Conservation (phyloP, 2,888 invertebrate genomes). For the Heliconius hortense region DNA sequence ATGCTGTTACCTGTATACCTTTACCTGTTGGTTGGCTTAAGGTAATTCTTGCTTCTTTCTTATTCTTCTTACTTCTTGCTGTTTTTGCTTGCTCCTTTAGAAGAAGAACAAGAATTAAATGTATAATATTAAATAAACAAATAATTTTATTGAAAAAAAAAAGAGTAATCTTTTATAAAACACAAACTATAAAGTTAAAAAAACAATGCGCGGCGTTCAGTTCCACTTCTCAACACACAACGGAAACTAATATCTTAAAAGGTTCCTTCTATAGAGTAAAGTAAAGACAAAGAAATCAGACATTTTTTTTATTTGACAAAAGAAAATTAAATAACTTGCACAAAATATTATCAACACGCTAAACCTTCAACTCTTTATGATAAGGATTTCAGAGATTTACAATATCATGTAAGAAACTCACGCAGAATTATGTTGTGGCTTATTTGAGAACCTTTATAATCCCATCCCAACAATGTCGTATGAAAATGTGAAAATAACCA, state of each 20-base stretch:
- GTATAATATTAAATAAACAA: too few relatives aligned
- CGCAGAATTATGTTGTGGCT: conserved; percentile 10
- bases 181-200: too few relatives aligned
- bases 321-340: background rate
- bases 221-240: too few relatives aligned
- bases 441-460: conserved; percentile 22
- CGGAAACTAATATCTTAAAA: too few relatives aligned
- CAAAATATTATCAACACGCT: background rate
- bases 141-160: too few relatives aligned
- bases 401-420: conserved; percentile 9
- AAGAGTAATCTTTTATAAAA: too few relatives aligned
- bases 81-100: background rate
- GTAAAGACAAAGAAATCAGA: background rate
- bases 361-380: conserved; percentile 14
- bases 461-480: conserved; percentile 1
- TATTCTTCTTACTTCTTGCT: background rate
- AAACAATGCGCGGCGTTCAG: too few relatives aligned
- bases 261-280: too few relatives aligned
- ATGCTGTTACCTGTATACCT: conserved; percentile 64
- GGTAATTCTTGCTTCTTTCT: conserved; percentile 49
- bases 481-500: background rate
- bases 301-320: background rate
- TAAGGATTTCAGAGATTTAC: conserved; percentile 7
- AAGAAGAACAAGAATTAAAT: background rate
- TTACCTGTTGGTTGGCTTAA: conserved; percentile 71